Base-by-base conservation (phyloP, 2,888 invertebrate genomes). In the Zhuqinia jingwanae region DNA sequence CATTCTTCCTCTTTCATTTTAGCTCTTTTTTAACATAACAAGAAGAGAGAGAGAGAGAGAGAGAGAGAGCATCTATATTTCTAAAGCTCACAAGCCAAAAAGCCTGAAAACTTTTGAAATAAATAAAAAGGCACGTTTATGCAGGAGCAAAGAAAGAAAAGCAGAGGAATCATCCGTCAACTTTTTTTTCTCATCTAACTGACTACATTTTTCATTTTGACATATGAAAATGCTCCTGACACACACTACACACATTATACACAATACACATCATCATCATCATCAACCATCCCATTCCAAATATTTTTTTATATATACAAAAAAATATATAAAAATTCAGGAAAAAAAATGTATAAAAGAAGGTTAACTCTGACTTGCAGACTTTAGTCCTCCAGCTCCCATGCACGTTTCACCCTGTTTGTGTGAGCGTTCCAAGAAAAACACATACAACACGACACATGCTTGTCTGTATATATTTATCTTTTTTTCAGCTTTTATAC, bases 121-220 rank as follows among this genome's bases (percentile, higher is more conserved):
- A 80, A 80, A 80, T 80, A 80, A 68, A 42, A 36, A 36, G 30
- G 8, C 63, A 53, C 20, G 22, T 42, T 73, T 50, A 22, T 22
- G 22, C 42, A n/a, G 17, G 8, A 27, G 11, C 17, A 36, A n/a
- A n/a, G n/a, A n/a, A n/a, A n/a, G n/a, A n/a, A n/a, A n/a, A n/a
- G n/a, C n/a, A n/a, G n/a, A n/a, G 15, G 58, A 68, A 47, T 79
- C 70, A 85, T 85, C 85, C 79, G 79, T 85, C 85, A 79, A 68
- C 78, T 70, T 85, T 36, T n/a, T n/a, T 36, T 36, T 88, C 81
- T 84, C 86, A 73, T 84, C 77, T 80, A 77, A 79, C 79, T 68
- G 50, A 63, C 79, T 80, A 80, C 86, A 88, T 88, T 86, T 88
- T 87, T 88, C 88, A 88, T 88, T 70, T 70, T 70, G 70, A 70